Percentiles rank a stretch among this genome's conserved stretches.
phyloP scores from a whole-genome alignment of 2,888 invertebrate species.

The Operophtera brumata region DNA sequence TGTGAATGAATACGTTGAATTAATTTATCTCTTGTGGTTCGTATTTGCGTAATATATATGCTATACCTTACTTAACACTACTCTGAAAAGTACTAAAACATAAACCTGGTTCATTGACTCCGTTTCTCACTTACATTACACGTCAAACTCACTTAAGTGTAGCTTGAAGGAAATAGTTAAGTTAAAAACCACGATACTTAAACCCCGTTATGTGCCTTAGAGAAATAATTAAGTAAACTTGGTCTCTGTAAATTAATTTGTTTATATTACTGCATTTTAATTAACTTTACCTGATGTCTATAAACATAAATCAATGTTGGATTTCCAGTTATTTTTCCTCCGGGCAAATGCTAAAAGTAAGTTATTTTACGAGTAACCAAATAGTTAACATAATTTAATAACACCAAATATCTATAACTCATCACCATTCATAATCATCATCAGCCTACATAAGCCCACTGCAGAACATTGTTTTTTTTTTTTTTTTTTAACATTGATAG shows the following conservation, averaged over 20 bases:
- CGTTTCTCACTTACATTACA: slow-evolving; percentile 1
- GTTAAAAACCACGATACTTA: slow-evolving; percentile 17
- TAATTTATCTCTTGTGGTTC: background rate
- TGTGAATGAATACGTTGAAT: too few species aligned
- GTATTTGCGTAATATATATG: background rate
- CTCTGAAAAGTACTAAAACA: background rate
- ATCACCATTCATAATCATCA: too few species aligned
- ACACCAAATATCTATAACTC: too few species aligned
- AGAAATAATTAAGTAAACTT: slow-evolving; percentile 16
- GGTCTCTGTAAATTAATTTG: slow-evolving; percentile 7
- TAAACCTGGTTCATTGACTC: slow-evolving; percentile 2
- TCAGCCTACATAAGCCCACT: too few species aligned
- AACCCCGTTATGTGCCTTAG: slow-evolving; percentile 11
- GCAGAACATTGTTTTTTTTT: too few species aligned
- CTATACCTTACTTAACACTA: background rate
- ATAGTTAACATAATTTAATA: too few species aligned
- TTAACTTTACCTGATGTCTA: background rate
- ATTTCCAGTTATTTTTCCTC: too few species aligned
- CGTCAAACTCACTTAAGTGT: background rate
- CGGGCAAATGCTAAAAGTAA: too few species aligned
- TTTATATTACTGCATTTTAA: background rate
- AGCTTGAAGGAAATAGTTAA: slow-evolving; percentile 21
- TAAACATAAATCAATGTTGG: too few species aligned
- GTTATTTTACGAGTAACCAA: too few species aligned
- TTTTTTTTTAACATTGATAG: too few species aligned